phyloP scores from a whole-genome alignment of 2,113 vertebrate species.

The Poeciliopsis occidentalis region DNA sequence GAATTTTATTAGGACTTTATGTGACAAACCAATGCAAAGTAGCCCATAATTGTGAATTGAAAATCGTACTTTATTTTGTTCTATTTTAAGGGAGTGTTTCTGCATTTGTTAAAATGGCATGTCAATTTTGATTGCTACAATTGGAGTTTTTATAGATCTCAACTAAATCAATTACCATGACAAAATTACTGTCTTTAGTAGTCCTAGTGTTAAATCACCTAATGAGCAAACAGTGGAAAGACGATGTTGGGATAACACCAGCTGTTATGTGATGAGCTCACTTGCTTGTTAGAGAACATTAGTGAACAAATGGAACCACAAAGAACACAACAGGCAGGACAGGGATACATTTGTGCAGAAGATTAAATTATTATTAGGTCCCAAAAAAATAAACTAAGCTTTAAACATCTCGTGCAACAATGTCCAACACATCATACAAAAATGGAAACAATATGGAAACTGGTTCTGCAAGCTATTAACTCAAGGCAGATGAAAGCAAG shows the following conservation, averaged over 20 bases:
- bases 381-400: background rate
- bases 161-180: background rate
- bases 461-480: background rate
- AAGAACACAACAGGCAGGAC: background rate
- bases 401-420: background rate
- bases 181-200: background rate
- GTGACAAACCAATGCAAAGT: too few relatives aligned
- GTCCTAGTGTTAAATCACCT: background rate
- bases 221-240: background rate
- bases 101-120: too few relatives aligned
- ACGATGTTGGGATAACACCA: background rate
- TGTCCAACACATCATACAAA: background rate
- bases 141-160: background rate
- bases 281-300: background rate
- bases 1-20: background rate
- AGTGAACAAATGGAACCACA: background rate
- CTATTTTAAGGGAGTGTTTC: too few relatives aligned
- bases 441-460: background rate
- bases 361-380: background rate
- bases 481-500: background rate
- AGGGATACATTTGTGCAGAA: background rate
- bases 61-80: too few relatives aligned
- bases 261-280: background rate
- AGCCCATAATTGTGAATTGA: too few relatives aligned
- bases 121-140: too few relatives aligned